Conservation (phyloP, 2,888 invertebrate genomes). For the Villa cingulata region DNA sequence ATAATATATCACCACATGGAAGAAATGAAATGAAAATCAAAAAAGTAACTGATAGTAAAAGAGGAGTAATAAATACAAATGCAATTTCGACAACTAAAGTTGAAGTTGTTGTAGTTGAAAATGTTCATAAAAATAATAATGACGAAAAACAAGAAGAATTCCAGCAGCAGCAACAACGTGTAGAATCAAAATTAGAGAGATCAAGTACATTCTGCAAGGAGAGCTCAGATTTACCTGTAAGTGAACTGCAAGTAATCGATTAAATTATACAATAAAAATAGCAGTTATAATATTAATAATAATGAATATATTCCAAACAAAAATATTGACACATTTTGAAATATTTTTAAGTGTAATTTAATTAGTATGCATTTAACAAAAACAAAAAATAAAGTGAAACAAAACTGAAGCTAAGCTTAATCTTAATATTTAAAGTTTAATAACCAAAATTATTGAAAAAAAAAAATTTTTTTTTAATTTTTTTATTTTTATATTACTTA, state of each 20-base stretch:
- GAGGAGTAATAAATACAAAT: not conserved
- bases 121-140: constrained; percentile 22
- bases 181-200: constrained; percentile 32
- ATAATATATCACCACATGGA: not conserved
- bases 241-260: constrained; percentile 34
- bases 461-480: too few relatives aligned
- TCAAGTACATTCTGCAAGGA: constrained; percentile 38
- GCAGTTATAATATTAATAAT: too few relatives aligned
- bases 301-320: too few relatives aligned
- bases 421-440: too few relatives aligned
- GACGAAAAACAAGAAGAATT: constrained; percentile 23
- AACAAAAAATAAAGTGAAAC: too few relatives aligned
- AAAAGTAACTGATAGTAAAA: not conserved
- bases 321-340: too few relatives aligned
- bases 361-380: too few relatives aligned
- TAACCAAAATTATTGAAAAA: too few relatives aligned
- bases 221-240: constrained; percentile 28
- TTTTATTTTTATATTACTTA: too few relatives aligned
- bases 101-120: constrained; percentile 28
- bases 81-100: not conserved
- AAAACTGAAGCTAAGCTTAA: too few relatives aligned
- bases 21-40: not conserved
- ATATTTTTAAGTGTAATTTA: too few relatives aligned
- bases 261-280: too few relatives aligned
- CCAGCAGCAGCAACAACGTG: constrained; percentile 9